Base-by-base conservation (phyloP, 2,113 vertebrate genomes). In the Trinectes maculatus region DNA sequence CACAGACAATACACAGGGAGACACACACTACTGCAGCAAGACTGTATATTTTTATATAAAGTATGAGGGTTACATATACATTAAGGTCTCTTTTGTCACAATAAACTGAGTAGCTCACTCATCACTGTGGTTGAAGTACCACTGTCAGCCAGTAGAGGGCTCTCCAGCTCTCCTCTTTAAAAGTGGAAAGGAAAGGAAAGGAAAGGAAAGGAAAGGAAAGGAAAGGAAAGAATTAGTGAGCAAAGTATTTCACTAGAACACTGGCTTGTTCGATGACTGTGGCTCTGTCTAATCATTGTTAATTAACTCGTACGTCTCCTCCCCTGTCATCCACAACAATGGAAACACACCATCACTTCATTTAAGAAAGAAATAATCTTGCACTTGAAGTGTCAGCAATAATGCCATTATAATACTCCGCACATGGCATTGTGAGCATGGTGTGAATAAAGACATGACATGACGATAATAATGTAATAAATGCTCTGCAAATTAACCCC, bases 401-500 rank as follows among this genome's bases (percentile, higher is more conserved):
- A 87, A 86, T 71, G 71, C 43, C 58, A 48, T 85, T 79, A 74
- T 80, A 83, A 82, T 81, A 71, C 79, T 73, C 73, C 72, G 81
- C 80, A 68, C 67, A 79, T 70, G 86, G 69, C 59, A 76, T 47
- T 40, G 78, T 52, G 74, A 76, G 81, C 71, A 63, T 80, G 70
- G 53, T 29, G 57, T 74, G 80, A 86, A 84, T 83, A 79, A 84
- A 85, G 73, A 84, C 80, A 81, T 70, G 83, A 87, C 87, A 85
- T n/a, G n/a, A n/a, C 26, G 60, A 78, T 85, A 89, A 91, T 91
- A 88, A 90, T 87, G 77, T 74, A 85, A 88, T 88, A 86, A 86
- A 91, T 85, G 87, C 53, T 79, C 82, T 74, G 85, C 80, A 88
- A 90, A 91, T 92, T 85, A 90, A 86, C 84, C 87, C 80, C 57